Evolutionary conservation across 1,140 invertebrate species (phyloP).

Genomic region (Meteorus sp.): DNA sequence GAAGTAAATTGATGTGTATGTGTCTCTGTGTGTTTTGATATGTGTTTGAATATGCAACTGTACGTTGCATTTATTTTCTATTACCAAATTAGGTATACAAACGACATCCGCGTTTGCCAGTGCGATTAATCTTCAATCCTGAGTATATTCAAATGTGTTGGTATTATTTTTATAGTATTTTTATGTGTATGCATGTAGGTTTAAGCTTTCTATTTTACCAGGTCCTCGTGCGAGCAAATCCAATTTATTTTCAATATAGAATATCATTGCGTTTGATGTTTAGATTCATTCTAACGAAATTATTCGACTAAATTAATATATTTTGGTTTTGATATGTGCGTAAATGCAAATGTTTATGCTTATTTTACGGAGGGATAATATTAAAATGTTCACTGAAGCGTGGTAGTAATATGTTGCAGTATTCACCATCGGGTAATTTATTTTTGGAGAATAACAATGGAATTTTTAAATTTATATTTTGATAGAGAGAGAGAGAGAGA

Average conservation of each 20-base stretch:
- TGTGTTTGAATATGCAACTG: too few species aligned
- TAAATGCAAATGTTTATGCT: background rate
- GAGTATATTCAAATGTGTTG: too few species aligned
- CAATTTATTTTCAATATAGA: constrained; percentile 4
- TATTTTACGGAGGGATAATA: background rate
- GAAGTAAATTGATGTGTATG: too few species aligned
- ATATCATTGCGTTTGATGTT: background rate
- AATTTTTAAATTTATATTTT: too few species aligned
- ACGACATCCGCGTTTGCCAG: constrained; percentile 13
- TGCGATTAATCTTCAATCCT: background rate
- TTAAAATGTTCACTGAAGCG: constrained; percentile 1
- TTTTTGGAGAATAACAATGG: too few species aligned
- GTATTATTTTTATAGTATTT: background rate
- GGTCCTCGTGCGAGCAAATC: constrained; percentile 1
- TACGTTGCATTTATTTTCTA: background rate
- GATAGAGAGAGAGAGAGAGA: too few species aligned
- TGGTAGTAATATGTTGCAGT: too few species aligned
- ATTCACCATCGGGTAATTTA: too few species aligned
- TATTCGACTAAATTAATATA: background rate
- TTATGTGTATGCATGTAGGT: background rate
- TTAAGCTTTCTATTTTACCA: constrained; percentile 11
- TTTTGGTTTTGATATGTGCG: background rate
- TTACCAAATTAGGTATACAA: background rate
- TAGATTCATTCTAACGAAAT: too few species aligned
- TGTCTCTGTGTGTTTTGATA: too few species aligned